Conservation (phyloP, 1,140 invertebrate species). For the Trypoxylus dichotomus region DNA sequence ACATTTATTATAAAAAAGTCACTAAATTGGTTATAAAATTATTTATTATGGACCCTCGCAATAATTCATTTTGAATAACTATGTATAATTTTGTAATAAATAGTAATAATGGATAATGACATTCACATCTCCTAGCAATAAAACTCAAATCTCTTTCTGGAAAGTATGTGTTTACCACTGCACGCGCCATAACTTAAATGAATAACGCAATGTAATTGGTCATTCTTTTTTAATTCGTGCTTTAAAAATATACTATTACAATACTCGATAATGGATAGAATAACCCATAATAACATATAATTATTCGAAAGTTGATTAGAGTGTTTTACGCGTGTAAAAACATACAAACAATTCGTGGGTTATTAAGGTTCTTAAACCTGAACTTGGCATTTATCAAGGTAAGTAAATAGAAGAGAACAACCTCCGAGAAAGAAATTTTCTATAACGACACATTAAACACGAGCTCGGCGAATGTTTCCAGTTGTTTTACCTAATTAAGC, state of each 20-base stretch:
- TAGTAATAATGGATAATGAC: too few relatives aligned
- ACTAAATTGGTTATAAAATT: too few relatives aligned
- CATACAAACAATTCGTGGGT: background rate
- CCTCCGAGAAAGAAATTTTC: background rate
- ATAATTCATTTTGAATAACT: too few relatives aligned
- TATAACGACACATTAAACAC: background rate
- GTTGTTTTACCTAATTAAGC: background rate
- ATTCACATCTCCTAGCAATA: too few relatives aligned
- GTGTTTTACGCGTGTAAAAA: background rate
- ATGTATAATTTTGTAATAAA: too few relatives aligned
- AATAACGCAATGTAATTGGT: background rate
- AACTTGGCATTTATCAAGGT: background rate
- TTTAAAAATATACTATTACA: background rate
- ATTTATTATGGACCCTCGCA: too few relatives aligned
- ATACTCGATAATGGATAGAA: background rate
- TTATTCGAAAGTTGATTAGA: background rate
- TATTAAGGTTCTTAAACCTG: background rate
- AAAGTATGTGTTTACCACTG: too few relatives aligned
- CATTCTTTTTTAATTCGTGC: background rate
- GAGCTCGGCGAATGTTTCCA: background rate
- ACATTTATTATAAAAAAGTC: too few relatives aligned
- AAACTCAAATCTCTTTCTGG: too few relatives aligned
- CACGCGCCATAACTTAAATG: background rate
- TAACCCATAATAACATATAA: background rate
- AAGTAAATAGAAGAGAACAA: background rate